These are phyloP conservation scores for Neomorphus geoffroyi DNA, from an alignment of 2,797 vertebrate species.

Conservation along the genomic window DNA sequence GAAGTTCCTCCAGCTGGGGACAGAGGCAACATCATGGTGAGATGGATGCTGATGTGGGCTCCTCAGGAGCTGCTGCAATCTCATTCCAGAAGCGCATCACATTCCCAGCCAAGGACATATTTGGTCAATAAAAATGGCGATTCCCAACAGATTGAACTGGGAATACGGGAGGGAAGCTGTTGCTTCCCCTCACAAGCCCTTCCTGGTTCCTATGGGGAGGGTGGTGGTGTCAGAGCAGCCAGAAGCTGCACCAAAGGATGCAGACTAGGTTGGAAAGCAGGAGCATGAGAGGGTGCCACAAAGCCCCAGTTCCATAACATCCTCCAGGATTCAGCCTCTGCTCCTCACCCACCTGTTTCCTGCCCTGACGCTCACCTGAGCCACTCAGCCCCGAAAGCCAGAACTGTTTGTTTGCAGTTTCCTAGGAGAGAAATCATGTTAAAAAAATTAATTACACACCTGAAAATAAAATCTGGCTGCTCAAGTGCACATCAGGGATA, in stretches of 20 bases:
- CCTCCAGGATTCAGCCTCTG: accelerated
- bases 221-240: neutral
- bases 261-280: neutral
- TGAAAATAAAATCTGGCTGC: slow-evolving; percentile 73
- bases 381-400: neutral
- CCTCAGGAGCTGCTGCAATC: slow-evolving; percentile 12
- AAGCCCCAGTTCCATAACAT: neutral
- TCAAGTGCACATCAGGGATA: slow-evolving; percentile 72
- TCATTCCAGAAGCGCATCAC: slow-evolving; percentile 50
- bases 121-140: slow-evolving; percentile 57
- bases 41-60: neutral
- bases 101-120: slow-evolving; percentile 34
- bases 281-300: neutral
- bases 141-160: slow-evolving; percentile 37
- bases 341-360: neutral
- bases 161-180: neutral
- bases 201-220: neutral
- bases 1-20: neutral
- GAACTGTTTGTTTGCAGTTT: slow-evolving; percentile 67
- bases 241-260: neutral
- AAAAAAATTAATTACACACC: slow-evolving; percentile 75
- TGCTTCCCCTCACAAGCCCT: neutral
- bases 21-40: neutral
- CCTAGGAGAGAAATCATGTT: slow-evolving; percentile 70
- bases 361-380: neutral